phyloP scores from a whole-genome alignment of 2,888 invertebrate genomes.

The Linnaemya tessellans region DNA sequence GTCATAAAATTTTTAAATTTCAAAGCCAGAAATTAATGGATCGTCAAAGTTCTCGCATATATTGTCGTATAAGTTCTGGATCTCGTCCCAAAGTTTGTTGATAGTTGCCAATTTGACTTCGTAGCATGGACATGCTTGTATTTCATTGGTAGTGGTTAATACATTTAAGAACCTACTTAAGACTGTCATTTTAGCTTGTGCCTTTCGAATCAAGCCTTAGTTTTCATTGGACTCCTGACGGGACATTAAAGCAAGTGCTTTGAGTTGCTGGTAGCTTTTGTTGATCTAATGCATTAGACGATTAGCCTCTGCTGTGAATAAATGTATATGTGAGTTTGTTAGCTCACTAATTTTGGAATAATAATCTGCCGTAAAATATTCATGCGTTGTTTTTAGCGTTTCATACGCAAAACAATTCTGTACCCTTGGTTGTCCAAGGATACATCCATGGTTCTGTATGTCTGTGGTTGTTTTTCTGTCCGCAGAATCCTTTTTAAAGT shows the following conservation, averaged over 20 bases:
- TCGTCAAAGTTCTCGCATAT: too few species aligned
- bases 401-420: neutral
- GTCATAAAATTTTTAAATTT: neutral
- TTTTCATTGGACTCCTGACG: neutral
- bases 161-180: neutral
- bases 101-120: neutral
- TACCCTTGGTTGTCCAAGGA: neutral
- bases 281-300: neutral
- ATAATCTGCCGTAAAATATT: too few species aligned
- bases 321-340: neutral
- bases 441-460: neutral
- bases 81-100: neutral
- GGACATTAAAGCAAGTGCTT: neutral
- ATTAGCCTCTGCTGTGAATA: neutral
- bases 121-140: neutral
- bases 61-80: neutral
- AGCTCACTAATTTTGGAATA: neutral
- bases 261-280: neutral
- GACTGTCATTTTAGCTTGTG: neutral
- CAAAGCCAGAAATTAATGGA: too few species aligned
- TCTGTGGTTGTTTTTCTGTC: neutral
- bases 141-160: neutral
- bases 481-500: neutral
- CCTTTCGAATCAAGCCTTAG: neutral
- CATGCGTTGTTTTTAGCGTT: neutral